Evolutionary conservation across 2,113 vertebrate species (phyloP).

Genomic region (Pseudonaja textilis): DNA sequence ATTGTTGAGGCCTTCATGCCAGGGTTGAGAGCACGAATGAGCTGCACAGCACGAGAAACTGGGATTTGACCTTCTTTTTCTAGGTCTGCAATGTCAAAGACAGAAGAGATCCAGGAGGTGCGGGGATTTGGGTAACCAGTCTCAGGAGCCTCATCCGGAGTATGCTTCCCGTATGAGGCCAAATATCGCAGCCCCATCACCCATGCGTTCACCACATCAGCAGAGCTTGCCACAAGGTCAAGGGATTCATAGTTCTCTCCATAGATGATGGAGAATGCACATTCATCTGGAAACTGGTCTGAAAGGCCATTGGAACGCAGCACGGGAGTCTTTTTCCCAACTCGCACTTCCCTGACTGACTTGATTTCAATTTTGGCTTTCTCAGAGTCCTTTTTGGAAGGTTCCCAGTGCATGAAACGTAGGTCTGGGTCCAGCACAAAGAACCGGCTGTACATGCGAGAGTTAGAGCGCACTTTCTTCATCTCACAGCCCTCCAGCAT

Average conservation of each 20-base stretch:
- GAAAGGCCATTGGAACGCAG: constrained; percentile 89
- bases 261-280: constrained; percentile 91
- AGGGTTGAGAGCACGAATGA: constrained; percentile 87
- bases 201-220: constrained; percentile 89
- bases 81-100: constrained; percentile 83
- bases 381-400: constrained; percentile 90
- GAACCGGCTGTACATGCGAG: constrained; percentile 91
- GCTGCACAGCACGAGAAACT: constrained; percentile 81
- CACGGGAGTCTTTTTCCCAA: constrained; percentile 89
- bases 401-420: constrained; percentile 88
- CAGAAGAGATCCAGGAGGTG: constrained; percentile 86
- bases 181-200: constrained; percentile 91
- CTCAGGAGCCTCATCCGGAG: constrained; percentile 74
- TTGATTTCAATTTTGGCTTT: constrained; percentile 92
- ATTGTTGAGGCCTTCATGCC: constrained; percentile 88
- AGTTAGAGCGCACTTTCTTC: constrained; percentile 93
- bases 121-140: constrained; percentile 79
- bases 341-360: constrained; percentile 86
- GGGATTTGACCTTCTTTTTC: constrained; percentile 81
- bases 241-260: constrained; percentile 93
- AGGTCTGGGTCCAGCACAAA: constrained; percentile 87
- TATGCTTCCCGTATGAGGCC: constrained; percentile 87
- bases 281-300: constrained; percentile 89
- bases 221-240: constrained; percentile 85
- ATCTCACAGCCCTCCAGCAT: constrained; percentile 94